Evolutionary conservation across 2,888 invertebrate genomes (phyloP), one percentile per base, ranked within the genome.

Genomic region (Noctuana brunneofusca): DNA sequence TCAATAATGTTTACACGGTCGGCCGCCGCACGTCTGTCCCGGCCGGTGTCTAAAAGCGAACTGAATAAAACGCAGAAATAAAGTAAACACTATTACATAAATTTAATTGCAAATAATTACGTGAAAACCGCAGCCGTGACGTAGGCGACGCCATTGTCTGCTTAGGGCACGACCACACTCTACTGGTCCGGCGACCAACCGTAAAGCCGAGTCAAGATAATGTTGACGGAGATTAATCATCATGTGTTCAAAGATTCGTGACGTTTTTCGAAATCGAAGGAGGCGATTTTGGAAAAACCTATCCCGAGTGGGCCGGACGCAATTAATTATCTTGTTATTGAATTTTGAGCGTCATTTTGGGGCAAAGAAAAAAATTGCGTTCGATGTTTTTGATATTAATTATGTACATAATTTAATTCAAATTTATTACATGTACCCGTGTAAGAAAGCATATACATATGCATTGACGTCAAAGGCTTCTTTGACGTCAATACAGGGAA

Each of bases 71-170:
- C 71, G 66, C 69, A 71, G 70, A 73, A 72, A 72, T 68, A 69
- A 79, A 72, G 77, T 79, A 83, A 84, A 87, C 82, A 85, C 76
- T 78, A 81, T 83, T 80, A 81, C 79, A 85, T 83, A 79, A 80
- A 84, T 79, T 84, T 85, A 87, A 87, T 87, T 84, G 82, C 64
- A 79, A 75, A 80, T 84, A 85, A 87, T 86, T 82, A 79, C 83
- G 81, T 76, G 76, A 81, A 83, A 81, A 83, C 81, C 82, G 76
- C 82, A 78, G 66, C 71, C 64, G 75, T 83, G 86, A 84, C 84
- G 84, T 79, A 69, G 20, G 11, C 65, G 69, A 60, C 68, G 73
- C 48, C 60, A 48, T 48, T 48, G 48, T 68, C 73, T 75, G 27
- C 6, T 64, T 48, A 66, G 50, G 68, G 66, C 63, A 38, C 64